These are phyloP conservation scores for Motacilla alba DNA, from an alignment of 2,113 vertebrate species.

Conservation along the genomic window DNA sequence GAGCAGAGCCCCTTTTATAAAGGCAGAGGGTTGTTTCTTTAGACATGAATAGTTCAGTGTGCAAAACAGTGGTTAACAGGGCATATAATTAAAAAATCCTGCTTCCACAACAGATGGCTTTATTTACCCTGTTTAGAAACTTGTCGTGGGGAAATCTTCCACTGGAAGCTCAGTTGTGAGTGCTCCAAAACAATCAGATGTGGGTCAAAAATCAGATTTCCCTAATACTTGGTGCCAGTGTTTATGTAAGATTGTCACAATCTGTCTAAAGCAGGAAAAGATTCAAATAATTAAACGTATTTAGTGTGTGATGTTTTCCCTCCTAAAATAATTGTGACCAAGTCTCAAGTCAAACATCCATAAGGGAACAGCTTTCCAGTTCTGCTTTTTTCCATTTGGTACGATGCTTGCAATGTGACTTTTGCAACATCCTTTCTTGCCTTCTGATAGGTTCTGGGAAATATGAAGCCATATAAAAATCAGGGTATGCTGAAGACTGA, in stretches of 20 bases:
- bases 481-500: background rate
- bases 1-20: background rate
- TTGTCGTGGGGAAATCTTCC: background rate
- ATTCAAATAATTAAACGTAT: background rate
- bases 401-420: background rate
- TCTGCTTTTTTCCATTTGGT: background rate
- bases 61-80: background rate
- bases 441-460: background rate
- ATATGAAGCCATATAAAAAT: background rate
- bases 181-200: background rate
- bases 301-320: background rate
- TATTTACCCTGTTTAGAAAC: background rate
- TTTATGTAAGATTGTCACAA: background rate
- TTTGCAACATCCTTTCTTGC: background rate
- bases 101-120: constrained; percentile 26
- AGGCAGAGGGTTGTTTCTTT: background rate
- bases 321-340: background rate
- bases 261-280: background rate
- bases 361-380: background rate
- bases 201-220: constrained; percentile 5
- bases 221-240: background rate
- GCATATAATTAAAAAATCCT: background rate
- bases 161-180: background rate
- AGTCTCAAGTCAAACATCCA: background rate
- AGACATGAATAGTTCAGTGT: background rate